These are phyloP conservation scores for Malthinus seriepunctatus DNA, from an alignment of 2,888 invertebrate genomes.

Conservation along the genomic window DNA sequence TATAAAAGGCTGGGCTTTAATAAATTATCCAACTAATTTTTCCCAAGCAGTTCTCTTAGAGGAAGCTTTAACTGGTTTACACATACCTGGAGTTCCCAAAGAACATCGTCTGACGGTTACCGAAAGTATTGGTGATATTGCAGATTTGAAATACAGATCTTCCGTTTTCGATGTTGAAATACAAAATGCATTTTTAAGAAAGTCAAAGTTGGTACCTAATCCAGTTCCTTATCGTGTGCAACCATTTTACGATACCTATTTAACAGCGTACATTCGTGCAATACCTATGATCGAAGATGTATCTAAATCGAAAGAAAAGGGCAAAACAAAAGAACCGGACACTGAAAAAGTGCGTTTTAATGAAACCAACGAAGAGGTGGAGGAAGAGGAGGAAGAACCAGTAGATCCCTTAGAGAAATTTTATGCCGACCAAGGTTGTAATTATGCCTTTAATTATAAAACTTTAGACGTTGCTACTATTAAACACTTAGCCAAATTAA, in stretches of 20 bases:
- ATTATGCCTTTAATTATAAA: slow-evolving; percentile 63
- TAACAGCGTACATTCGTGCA: slow-evolving; percentile 61
- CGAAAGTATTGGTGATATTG: slow-evolving; percentile 38
- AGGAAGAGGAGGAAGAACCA: slow-evolving; percentile 54
- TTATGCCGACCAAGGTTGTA: slow-evolving; percentile 62
- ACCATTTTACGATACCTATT: slow-evolving; percentile 58
- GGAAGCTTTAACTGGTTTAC: slow-evolving; percentile 60
- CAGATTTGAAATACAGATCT: slow-evolving; percentile 33
- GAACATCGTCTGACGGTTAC: slow-evolving; percentile 9
- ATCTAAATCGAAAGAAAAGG: slow-evolving; percentile 29
- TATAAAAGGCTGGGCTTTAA: slow-evolving; percentile 61
- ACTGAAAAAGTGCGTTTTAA: neutral
- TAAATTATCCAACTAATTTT: slow-evolving; percentile 65
- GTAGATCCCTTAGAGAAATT: slow-evolving; percentile 61
- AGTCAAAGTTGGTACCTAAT: slow-evolving; percentile 59
- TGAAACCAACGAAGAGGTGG: slow-evolving; percentile 27
- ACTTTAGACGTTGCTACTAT: slow-evolving; percentile 60
- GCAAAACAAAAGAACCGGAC: neutral
- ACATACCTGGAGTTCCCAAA: slow-evolving; percentile 51
- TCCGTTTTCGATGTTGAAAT: slow-evolving; percentile 29
- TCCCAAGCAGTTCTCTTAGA: slow-evolving; percentile 64
- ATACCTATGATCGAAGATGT: slow-evolving; percentile 55
- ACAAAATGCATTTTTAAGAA: slow-evolving; percentile 55
- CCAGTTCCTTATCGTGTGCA: slow-evolving; percentile 54
- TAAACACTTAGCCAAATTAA: slow-evolving; percentile 53